These are phyloP conservation scores for Ormyrus nitidulus DNA, from an alignment of 2,888 invertebrate species.

Conservation along the genomic window DNA sequence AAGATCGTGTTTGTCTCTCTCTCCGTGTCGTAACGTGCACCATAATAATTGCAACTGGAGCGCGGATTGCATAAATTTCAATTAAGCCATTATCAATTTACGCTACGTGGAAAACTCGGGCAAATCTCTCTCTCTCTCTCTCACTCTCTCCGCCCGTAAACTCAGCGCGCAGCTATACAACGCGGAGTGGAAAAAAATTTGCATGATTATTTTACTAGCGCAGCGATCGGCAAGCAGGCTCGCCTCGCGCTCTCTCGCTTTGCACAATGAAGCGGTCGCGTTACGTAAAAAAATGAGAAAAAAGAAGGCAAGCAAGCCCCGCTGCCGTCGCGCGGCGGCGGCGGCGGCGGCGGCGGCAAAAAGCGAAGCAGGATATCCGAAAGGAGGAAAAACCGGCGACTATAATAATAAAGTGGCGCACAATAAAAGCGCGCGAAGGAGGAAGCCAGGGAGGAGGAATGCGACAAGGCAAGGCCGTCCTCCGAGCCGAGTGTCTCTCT, in stretches of 20 bases:
- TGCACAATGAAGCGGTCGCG: conserved; percentile 20
- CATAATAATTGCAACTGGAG: conserved; percentile 1
- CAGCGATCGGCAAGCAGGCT: background rate
- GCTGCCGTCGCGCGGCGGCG: too few relatives aligned
- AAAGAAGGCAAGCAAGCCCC: background rate
- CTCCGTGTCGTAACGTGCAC: background rate
- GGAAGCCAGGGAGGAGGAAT: conserved; percentile 31
- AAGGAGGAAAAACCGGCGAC: conserved; percentile 14
- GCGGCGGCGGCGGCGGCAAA: background rate
- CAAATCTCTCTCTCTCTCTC: background rate
- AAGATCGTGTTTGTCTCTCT: background rate
- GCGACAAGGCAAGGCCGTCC: conserved; percentile 43
- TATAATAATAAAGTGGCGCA: conserved; percentile 22
- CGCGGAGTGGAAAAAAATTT: conserved; percentile 6
- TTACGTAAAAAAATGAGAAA: background rate
- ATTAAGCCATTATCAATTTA: conserved; percentile 11
- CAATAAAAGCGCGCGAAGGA: conserved; percentile 32
- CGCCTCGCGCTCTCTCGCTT: background rate
- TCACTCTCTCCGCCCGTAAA: background rate
- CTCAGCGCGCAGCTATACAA: background rate
- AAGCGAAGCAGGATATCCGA: conserved; percentile 30
- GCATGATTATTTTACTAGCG: conserved; percentile 35
- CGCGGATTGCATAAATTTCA: conserved; percentile 2
- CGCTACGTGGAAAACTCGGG: background rate
- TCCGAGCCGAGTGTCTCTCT: background rate